Percentiles rank a stretch among this genome's conserved stretches.
Conservation (phyloP, 2,797 vertebrate species). For the Poeciliopsis infans region DNA sequence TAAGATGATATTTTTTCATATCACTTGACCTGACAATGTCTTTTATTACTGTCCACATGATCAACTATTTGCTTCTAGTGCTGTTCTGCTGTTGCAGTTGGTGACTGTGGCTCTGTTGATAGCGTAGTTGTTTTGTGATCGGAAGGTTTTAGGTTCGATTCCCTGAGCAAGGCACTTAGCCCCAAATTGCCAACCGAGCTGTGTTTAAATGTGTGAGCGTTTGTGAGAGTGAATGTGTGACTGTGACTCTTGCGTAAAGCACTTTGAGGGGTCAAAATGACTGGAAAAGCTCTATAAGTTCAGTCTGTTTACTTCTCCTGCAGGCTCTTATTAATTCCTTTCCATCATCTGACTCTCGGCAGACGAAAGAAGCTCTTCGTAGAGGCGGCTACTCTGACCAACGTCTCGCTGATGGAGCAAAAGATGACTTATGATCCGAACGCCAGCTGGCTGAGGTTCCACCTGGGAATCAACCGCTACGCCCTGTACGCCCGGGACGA, state of each 20-base stretch:
- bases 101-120: too few species aligned
- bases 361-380: constrained; percentile 79
- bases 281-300: too few species aligned
- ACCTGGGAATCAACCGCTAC: constrained; percentile 88
- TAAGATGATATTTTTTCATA: not conserved
- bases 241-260: too few species aligned
- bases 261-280: too few species aligned
- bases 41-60: not conserved
- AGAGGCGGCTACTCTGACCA: constrained; percentile 66
- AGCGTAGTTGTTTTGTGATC: too few species aligned
- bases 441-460: constrained; percentile 93
- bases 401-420: constrained; percentile 70
- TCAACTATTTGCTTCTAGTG: not conserved
- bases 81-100: not conserved
- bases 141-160: too few species aligned
- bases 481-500: constrained; percentile 88
- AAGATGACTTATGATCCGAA: constrained; percentile 76
- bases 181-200: too few species aligned
- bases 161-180: too few species aligned
- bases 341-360: constrained; percentile 9
- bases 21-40: not conserved
- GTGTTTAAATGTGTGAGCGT: too few species aligned
- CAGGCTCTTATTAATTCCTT: not conserved
- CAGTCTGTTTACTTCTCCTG: not conserved
- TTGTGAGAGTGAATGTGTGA: too few species aligned